Base-by-base conservation (phyloP, 2,113 vertebrate species). In the Ptyas mucosa region DNA sequence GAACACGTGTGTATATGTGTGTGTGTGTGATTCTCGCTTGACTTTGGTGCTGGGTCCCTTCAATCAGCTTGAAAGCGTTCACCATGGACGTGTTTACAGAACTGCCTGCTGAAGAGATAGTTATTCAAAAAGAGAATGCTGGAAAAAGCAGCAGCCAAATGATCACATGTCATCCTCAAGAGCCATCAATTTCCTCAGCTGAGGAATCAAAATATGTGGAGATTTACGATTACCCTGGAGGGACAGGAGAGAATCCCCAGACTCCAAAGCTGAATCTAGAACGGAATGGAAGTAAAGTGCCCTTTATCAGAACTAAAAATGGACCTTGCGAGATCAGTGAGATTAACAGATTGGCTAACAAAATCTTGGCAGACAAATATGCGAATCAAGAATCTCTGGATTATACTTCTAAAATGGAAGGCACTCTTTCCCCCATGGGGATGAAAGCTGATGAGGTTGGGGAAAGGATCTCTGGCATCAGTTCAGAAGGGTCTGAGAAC, bases 231-330 rank as follows among this genome's bases (percentile, higher is more conserved):
- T 88, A 95, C 1, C 87, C 94, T 39, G 93, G 94, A 20, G 92
- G 43, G 34, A 91, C 61, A 49, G 58, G 92, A 14, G 92, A 90
- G 10, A 92, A 93, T 51, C 94, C 97, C 21, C 85, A 88, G 89
- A 39, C 92, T 8, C 90, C 96, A 90, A 97, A 96, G 96, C 97
- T 97, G 10, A 97, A 97, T 90, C 85, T 52, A 89, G 91, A 94
- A 85, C 94, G 94, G 8, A 94, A 95, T 57, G 93, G 90, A 91
- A 91, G 86, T n/a, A 26, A 89, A 87, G 58, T 96, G 89, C 96
- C 97, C 43, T 95, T 98, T 14, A 95, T 96, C 94, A 97, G 97
- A 95, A 93, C 96, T 91, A 97, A 97, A 93, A 93, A 90, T 34
- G 91, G 86, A 90, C 61, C 86, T 53, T 85, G 46, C 0, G 87